A percentile compares a stretch with the other conserved stretches of the same genome.
These are phyloP conservation scores for Scaptomyza flava DNA, from an alignment of 2,888 invertebrate species.

Conservation along the genomic window DNA sequence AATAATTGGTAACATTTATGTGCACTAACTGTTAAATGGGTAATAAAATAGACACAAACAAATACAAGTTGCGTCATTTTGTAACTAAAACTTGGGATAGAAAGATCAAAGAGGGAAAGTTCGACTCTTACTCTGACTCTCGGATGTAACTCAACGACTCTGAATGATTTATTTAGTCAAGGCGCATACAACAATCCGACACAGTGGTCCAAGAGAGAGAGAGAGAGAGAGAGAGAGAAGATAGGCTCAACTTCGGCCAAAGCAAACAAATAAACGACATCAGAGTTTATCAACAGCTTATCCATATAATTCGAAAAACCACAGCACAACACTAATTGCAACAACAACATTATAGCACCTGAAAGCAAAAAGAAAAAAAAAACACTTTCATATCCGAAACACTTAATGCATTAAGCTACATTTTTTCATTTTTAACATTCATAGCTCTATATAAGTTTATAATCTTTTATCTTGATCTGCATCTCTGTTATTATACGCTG, in stretches of 20 bases:
- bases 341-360: not conserved
- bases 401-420: constrained; percentile 22
- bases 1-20: constrained; percentile 75
- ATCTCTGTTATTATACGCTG: constrained; percentile 22
- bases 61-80: constrained; percentile 62
- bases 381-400: constrained; percentile 37
- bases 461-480: constrained; percentile 2
- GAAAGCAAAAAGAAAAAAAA: not conserved
- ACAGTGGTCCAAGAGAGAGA: constrained; percentile 31
- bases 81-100: constrained; percentile 9
- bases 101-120: constrained; percentile 52
- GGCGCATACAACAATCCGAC: constrained; percentile 34
- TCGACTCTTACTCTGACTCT: constrained; percentile 9
- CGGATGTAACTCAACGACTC: constrained; percentile 36
- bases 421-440: not conserved
- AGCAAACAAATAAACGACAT: constrained; percentile 23
- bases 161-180: constrained; percentile 42
- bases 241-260: constrained; percentile 13
- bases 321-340: not conserved
- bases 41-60: constrained; percentile 51
- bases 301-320: constrained; percentile 28
- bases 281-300: constrained; percentile 19
- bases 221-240: constrained; percentile 19
- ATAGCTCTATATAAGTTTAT: not conserved
- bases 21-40: constrained; percentile 76